phyloP scores from a whole-genome alignment of 2,888 invertebrate genomes.

The Stegana nigrithorax region DNA sequence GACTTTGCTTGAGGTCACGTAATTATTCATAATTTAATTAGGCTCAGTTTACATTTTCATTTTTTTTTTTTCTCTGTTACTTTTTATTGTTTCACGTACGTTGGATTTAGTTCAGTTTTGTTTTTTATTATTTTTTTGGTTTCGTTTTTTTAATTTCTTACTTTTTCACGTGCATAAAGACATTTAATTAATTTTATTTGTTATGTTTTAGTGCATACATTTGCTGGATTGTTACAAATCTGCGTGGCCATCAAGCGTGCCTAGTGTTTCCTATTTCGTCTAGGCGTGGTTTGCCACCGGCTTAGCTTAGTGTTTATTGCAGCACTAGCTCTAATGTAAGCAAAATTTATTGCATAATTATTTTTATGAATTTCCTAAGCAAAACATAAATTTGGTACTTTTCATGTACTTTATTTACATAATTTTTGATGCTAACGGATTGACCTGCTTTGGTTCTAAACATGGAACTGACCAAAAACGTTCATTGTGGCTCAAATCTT shows the following conservation, averaged over 20 bases:
- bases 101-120: too few species aligned
- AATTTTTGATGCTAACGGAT: too few species aligned
- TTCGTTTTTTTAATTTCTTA: conserved; percentile 28
- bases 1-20: conserved; percentile 31
- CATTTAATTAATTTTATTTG: conserved; percentile 57
- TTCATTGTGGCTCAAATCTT: too few species aligned
- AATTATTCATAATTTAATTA: conserved; percentile 67
- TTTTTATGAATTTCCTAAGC: conserved; percentile 23
- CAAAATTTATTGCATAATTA: conserved; percentile 42
- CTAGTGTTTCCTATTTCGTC: not conserved
- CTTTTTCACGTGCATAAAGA: conserved; percentile 62
- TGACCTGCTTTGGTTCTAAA: too few species aligned
- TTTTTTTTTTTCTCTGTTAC: conserved; percentile 24
- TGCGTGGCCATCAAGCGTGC: conserved; percentile 13
- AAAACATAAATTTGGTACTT: conserved; percentile 3
- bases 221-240: conserved; percentile 34
- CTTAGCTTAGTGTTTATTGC: conserved; percentile 32
- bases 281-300: conserved; percentile 20
- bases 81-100: too few species aligned
- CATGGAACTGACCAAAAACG: too few species aligned
- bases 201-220: not conserved
- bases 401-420: not conserved
- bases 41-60: conserved; percentile 54
- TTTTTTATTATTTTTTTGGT: conserved; percentile 25
- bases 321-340: conserved; percentile 23